Evolutionary conservation across 2,113 vertebrate genomes (phyloP).

Genomic region (Antidorcas marsupialis): DNA sequence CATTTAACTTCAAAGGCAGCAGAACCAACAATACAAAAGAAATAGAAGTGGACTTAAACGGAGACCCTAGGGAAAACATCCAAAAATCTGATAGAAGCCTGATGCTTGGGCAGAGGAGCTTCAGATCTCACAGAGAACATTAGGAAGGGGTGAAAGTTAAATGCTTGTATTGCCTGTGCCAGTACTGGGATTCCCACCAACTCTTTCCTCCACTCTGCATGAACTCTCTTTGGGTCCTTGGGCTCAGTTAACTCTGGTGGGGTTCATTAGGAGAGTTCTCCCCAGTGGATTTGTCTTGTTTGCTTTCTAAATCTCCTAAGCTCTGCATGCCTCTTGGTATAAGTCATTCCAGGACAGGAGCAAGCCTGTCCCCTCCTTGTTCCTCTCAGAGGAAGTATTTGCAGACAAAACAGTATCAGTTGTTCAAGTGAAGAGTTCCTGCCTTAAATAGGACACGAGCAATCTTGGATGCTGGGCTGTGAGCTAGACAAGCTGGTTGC

Average conservation of each 20-base stretch:
- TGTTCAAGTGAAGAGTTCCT: not conserved
- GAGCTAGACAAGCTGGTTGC: not conserved
- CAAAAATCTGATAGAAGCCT: not conserved
- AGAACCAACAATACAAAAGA: not conserved
- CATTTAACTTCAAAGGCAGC: not conserved
- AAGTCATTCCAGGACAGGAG: not conserved
- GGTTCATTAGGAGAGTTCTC: not conserved
- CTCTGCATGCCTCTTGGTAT: not conserved
- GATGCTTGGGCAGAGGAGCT: not conserved
- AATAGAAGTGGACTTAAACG: not conserved
- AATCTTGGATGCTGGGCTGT: not conserved
- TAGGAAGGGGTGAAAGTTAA: not conserved
- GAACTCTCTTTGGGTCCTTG: not conserved
- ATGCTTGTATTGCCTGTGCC: not conserved
- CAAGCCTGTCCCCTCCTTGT: not conserved
- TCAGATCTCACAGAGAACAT: not conserved
- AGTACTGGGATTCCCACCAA: not conserved
- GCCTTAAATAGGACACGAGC: not conserved
- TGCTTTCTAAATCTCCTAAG: not conserved
- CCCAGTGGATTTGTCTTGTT: not conserved
- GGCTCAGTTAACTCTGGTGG: not conserved
- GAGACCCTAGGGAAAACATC: not conserved
- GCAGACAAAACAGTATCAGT: not conserved
- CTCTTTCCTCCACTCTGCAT: not conserved
- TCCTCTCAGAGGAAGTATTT: not conserved